Conservation (phyloP, 2,113 vertebrate genomes). For the Trachemys scripta region DNA sequence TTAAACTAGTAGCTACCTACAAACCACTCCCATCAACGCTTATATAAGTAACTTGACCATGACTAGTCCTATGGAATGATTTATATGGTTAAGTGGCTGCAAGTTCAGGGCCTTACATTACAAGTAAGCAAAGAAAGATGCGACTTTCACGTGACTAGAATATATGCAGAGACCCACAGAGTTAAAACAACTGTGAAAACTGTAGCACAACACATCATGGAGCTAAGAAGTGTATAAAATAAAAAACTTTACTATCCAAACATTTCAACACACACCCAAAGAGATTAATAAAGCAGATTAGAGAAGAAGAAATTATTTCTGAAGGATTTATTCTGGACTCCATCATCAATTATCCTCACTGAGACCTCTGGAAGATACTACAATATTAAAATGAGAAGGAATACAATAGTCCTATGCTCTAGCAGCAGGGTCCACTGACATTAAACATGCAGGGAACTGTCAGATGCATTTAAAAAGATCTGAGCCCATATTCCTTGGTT, state of each 20-base stretch:
- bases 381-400: too few relatives aligned
- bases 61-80: not conserved
- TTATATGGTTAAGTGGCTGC: not conserved
- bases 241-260: not conserved
- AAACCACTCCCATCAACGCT: not conserved
- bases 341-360: not conserved
- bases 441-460: not conserved
- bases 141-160: not conserved
- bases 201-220: too few relatives aligned
- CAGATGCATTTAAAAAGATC: not conserved
- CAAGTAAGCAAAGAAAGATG: not conserved
- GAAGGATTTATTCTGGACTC: not conserved
- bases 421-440: not conserved
- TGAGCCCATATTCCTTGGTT: not conserved
- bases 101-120: not conserved
- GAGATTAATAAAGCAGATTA: not conserved
- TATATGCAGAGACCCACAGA: not conserved
- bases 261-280: not conserved
- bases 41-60: not conserved
- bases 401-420: not conserved
- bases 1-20: not conserved
- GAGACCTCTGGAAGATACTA: not conserved
- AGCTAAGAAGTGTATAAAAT: too few relatives aligned
- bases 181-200: not conserved
- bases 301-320: not conserved